Base-by-base conservation (phyloP, 1,140 invertebrate species). In the Nilaparvata lugens region DNA sequence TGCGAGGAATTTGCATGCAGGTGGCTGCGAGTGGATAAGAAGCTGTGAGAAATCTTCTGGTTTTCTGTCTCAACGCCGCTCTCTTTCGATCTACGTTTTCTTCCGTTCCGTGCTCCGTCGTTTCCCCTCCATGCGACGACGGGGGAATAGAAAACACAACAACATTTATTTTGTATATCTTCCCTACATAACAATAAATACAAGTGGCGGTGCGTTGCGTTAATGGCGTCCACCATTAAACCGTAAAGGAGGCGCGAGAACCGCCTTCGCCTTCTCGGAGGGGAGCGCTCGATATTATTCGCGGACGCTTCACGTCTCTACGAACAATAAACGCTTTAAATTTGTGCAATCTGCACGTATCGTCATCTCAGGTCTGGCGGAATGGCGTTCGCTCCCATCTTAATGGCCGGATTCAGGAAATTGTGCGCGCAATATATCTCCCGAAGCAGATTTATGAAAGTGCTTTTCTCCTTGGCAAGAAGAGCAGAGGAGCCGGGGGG, bases 371-470 rank as follows among this genome's bases (percentile, higher is more conserved):
- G 53, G 53, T 55, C 53, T 24, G 23, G 53, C 16, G 28, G 19
- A 55, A 24, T 55, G 25, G 53, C 28, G 53, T 31, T 55, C 45
- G 53, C 35, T 55, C 53, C 53, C 53, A 55, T 55, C 53, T 55
- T 55, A 55, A 55, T 55, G 53, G 53, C 53, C 53, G 53, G 53
- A 55, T 55, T 31, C 53, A 55, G 53, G 53, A 55, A 55, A 55
- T 55, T 55, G 53, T 55, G 53, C 53, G 53, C 53, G 28, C 53
- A 25, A 31, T 55, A 55, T 55, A 55, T 55, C 53, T 55, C 53
- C 28, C 35, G 35, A 55, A 48, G 28, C 53, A 55, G 53, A 55
- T 55, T 55, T 55, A 55, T 55, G 53, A 55, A 55, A 55, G 53
- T 55, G 53, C 53, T 55, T 55, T 55, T 55, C 53, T 55, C 28